Evolutionary conservation across 2,797 vertebrate genomes (phyloP).

Genomic region (Mallotus villosus): DNA sequence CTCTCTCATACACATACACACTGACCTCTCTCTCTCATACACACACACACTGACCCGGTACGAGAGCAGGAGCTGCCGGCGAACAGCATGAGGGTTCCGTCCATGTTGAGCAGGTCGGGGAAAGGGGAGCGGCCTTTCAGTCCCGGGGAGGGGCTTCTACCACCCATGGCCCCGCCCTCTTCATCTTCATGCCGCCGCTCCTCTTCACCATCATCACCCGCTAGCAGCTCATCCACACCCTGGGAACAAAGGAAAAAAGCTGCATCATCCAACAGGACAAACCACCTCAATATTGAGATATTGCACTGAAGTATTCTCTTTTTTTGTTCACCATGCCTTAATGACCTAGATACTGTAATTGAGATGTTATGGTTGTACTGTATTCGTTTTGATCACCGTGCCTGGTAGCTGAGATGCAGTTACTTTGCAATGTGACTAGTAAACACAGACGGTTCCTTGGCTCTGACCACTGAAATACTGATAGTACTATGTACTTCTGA

Average conservation of each 20-base stretch:
- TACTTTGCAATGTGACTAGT: no score
- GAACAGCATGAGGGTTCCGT: slow-evolving; percentile 89
- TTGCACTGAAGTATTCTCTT: no score
- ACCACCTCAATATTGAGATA: not conserved
- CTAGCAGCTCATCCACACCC: slow-evolving; percentile 82
- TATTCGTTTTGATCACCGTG: no score
- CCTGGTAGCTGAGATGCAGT: no score
- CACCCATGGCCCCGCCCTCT: slow-evolving; percentile 36
- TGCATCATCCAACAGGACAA: not conserved
- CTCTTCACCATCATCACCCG: slow-evolving; percentile 67
- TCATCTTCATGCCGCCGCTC: slow-evolving; percentile 63
- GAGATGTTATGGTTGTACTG: no score
- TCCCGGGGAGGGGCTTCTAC: slow-evolving; percentile 56
- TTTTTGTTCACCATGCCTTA: no score
- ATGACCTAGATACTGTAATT: no score
- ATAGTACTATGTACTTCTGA: no score
- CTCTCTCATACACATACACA: slow-evolving; percentile 1
- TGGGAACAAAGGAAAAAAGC: slow-evolving; percentile 49
- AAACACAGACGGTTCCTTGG: no score
- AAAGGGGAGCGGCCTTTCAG: slow-evolving; percentile 65
- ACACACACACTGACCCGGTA: slow-evolving; percentile 74
- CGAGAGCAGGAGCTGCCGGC: slow-evolving; percentile 89
- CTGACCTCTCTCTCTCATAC: not conserved
- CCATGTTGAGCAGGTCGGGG: slow-evolving; percentile 72
- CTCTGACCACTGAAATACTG: no score